Evolutionary conservation across 2,113 vertebrate genomes (phyloP).

Genomic region (Ginglymostoma cirratum): DNA sequence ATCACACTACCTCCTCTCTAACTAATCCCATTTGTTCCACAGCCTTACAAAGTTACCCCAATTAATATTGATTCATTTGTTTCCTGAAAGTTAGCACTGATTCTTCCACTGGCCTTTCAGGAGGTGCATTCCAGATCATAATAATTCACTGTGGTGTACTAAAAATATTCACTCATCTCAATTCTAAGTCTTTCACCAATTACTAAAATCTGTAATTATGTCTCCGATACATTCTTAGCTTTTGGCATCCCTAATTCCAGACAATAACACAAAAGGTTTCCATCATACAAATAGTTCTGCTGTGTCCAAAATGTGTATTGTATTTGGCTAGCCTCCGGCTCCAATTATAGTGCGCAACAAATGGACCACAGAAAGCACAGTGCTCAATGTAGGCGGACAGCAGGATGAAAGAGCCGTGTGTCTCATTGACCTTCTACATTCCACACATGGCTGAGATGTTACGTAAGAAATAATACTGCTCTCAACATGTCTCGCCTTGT

Average conservation of each 20-base stretch:
- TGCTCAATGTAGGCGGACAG: conserved; percentile 45
- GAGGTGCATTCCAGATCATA: neutral
- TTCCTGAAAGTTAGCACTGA: neutral
- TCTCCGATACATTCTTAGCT: neutral
- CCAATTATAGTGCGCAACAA: conserved; percentile 29
- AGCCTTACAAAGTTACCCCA: neutral
- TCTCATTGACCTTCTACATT: conserved; percentile 48
- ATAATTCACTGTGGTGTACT: neutral
- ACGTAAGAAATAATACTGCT: neutral
- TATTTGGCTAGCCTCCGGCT: conserved; percentile 40
- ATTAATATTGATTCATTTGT: neutral
- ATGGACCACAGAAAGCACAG: neutral
- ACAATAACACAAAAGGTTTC: neutral
- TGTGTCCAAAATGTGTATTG: neutral
- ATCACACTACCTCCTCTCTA: neutral
- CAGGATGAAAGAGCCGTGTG: conserved; percentile 42
- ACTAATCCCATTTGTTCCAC: neutral
- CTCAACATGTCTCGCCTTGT: neutral
- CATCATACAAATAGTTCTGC: neutral
- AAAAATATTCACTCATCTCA: neutral
- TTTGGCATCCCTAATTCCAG: neutral
- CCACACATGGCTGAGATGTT: conserved; percentile 35
- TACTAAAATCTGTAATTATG: neutral
- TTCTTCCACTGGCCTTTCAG: neutral
- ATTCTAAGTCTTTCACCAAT: neutral